These are phyloP conservation scores for Drosophila pseudotakahashii DNA, from an alignment of 2,888 invertebrate genomes.

Conservation along the genomic window DNA sequence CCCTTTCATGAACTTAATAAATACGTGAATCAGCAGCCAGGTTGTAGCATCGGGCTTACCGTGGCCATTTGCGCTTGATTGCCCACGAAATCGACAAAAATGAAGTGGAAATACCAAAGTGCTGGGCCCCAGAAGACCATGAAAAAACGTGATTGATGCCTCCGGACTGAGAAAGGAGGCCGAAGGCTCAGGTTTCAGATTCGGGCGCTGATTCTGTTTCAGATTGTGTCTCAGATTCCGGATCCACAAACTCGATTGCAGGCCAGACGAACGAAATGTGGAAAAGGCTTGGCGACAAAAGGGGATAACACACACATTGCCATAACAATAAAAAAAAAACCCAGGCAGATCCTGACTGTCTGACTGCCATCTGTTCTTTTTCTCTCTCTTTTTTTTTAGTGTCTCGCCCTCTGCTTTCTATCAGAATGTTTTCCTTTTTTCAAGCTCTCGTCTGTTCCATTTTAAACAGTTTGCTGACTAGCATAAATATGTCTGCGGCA, in stretches of 20 bases:
- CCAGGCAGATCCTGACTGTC: constrained; percentile 28
- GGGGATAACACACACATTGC: constrained; percentile 36
- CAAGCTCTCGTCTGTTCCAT: constrained; percentile 21
- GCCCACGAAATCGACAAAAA: constrained; percentile 75
- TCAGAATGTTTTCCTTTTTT: constrained; percentile 18
- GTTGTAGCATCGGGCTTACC: constrained; percentile 12
- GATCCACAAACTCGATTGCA: constrained; percentile 16
- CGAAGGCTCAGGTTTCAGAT: constrained; percentile 13
- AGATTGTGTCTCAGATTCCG: constrained; percentile 31
- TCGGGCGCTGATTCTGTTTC: constrained; percentile 26
- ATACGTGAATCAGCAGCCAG: constrained; percentile 50
- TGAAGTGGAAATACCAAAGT: constrained; percentile 67
- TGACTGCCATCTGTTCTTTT: constrained; percentile 33
- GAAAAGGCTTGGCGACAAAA: constrained; percentile 24
- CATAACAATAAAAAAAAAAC: constrained; percentile 49
- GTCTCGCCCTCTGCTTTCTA: constrained; percentile 12
- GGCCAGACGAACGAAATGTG: constrained; percentile 2
- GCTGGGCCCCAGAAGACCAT: constrained; percentile 18
- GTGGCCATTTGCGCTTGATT: constrained; percentile 65
- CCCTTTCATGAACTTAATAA: constrained; percentile 73
- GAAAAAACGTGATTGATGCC: constrained; percentile 47
- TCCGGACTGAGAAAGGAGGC: not conserved
- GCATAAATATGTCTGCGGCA: constrained; percentile 66
- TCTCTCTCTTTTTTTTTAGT: constrained; percentile 11
- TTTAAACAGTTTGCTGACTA: constrained; percentile 61